A percentile compares a stretch with the other conserved stretches of the same genome.
Conservation (phyloP, 2,113 vertebrate species). For the Athene noctua region DNA sequence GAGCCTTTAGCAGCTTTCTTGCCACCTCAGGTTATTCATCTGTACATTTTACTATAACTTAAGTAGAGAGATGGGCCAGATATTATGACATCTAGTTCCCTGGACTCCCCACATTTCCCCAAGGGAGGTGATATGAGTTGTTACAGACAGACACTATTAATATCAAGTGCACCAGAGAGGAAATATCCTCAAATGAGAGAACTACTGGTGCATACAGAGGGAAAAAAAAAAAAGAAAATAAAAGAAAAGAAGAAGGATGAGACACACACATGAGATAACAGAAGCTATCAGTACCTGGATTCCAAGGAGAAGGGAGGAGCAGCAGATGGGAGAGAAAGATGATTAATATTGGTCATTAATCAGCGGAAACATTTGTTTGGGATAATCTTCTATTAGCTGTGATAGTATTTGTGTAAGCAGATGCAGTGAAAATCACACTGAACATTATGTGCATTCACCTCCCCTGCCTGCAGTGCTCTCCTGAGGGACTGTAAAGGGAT, state of each 20-base stretch:
- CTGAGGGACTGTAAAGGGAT: slow-evolving; percentile 2
- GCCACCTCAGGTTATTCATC: slow-evolving; percentile 46
- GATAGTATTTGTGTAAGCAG: slow-evolving; percentile 50
- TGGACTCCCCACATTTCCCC: slow-evolving; percentile 42
- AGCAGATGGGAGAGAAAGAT: slow-evolving; percentile 57
- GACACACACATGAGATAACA: slow-evolving; percentile 19
- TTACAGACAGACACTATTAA: slow-evolving; percentile 62
- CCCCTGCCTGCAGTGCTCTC: neutral
- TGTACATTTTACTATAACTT: slow-evolving; percentile 41
- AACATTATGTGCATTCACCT: neutral
- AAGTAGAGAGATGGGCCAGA: slow-evolving; percentile 23
- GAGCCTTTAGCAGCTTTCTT: slow-evolving; percentile 41
- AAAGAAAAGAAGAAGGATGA: neutral
- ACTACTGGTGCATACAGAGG: slow-evolving; percentile 25
- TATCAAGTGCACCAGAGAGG: slow-evolving; percentile 60
- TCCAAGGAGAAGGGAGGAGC: slow-evolving; percentile 33
- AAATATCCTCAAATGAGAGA: slow-evolving; percentile 52
- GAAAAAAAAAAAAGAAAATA: neutral
- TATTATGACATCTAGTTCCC: slow-evolving; percentile 58
- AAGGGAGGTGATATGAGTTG: slow-evolving; percentile 51
- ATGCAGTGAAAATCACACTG: slow-evolving; percentile 42
- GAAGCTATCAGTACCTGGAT: slow-evolving; percentile 38
- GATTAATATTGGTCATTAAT: slow-evolving; percentile 65
- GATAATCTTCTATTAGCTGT: slow-evolving; percentile 36
- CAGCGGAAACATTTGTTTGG: slow-evolving; percentile 57